Percentiles rank a stretch among this genome's conserved stretches.
These are phyloP conservation scores for Pelvicachromis taeniatus DNA, from an alignment of 2,113 vertebrate species.

Conservation along the genomic window DNA sequence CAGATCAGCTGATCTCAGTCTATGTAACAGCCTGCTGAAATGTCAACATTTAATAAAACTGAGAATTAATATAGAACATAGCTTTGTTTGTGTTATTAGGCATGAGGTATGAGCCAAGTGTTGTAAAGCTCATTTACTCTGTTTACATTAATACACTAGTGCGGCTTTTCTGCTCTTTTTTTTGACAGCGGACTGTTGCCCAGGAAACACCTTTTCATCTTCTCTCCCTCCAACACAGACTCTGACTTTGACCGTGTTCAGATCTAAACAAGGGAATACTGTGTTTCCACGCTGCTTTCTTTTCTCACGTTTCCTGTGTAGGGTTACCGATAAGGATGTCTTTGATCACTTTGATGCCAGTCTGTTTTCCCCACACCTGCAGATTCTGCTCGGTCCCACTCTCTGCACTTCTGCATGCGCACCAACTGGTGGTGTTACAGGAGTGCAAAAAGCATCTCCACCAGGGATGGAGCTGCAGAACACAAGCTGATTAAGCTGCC, in stretches of 20 bases:
- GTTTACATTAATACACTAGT: neutral
- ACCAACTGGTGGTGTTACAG: slow-evolving; percentile 53
- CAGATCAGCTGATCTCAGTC: neutral
- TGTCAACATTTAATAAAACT: neutral
- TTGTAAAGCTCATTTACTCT: neutral
- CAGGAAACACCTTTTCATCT: neutral
- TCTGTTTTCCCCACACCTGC: neutral
- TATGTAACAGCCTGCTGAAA: neutral
- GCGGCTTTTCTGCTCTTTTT: neutral
- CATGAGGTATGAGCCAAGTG: neutral
- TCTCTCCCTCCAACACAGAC: neutral
- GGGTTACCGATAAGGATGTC: neutral
- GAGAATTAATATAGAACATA: neutral
- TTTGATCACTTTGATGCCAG: slow-evolving; percentile 10
- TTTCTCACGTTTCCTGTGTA: neutral
- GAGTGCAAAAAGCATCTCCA: slow-evolving; percentile 6
- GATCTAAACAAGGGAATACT: neutral
- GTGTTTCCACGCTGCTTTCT: neutral
- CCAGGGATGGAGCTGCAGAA: slow-evolving; percentile 24
- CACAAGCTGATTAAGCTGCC: slow-evolving; percentile 44
- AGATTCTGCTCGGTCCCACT: neutral
- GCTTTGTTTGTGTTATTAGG: neutral
- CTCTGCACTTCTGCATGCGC: slow-evolving; percentile 11
- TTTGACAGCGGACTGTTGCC: neutral
- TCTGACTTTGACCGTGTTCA: neutral